Percentiles rank a stretch among this genome's conserved stretches.
Conservation (phyloP, 2,888 invertebrate species). For the Ectemnius continuus region DNA sequence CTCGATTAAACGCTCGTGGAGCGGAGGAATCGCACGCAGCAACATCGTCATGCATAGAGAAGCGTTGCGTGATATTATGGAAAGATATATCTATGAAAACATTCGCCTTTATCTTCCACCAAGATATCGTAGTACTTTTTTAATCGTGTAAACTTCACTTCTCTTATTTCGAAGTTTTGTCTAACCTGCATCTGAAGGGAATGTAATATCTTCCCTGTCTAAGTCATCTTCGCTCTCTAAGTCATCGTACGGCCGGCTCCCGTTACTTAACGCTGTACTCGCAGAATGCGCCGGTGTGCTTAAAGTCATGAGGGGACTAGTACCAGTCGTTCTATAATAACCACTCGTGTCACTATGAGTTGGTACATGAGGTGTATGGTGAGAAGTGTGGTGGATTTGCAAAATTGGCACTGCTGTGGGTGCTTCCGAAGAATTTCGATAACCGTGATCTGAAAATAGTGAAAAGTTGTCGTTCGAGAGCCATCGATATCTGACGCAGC, state of each 20-base stretch:
- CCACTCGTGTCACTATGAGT: slow-evolving; percentile 71
- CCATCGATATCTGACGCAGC: background rate
- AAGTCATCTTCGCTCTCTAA: slow-evolving; percentile 95
- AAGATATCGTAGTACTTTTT: background rate
- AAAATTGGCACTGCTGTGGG: slow-evolving; percentile 69
- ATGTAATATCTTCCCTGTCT: slow-evolving; percentile 91
- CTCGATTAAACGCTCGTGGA: background rate
- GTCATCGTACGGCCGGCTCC: slow-evolving; percentile 87
- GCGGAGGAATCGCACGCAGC: background rate
- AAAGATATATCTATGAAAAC: background rate
- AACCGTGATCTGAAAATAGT: slow-evolving; percentile 67
- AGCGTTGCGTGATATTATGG: background rate
- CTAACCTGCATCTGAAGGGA: slow-evolving; percentile 86
- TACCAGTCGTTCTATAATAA: slow-evolving; percentile 81
- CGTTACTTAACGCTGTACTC: slow-evolving; percentile 81
- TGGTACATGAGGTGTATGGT: slow-evolving; percentile 69
- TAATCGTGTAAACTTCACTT: too few species aligned
- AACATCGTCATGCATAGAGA: slow-evolving; percentile 1
- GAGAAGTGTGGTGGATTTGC: slow-evolving; percentile 70
- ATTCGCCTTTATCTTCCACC: background rate
- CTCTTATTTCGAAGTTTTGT: slow-evolving; percentile 11
- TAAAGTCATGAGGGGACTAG: slow-evolving; percentile 81
- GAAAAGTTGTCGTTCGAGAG: background rate
- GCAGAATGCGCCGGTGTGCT: slow-evolving; percentile 78
- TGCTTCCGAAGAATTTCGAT: slow-evolving; percentile 73